A percentile compares a stretch with the other conserved stretches of the same genome.
Conservation (phyloP, 2,888 invertebrate species). For the Deroplatys truncata region DNA sequence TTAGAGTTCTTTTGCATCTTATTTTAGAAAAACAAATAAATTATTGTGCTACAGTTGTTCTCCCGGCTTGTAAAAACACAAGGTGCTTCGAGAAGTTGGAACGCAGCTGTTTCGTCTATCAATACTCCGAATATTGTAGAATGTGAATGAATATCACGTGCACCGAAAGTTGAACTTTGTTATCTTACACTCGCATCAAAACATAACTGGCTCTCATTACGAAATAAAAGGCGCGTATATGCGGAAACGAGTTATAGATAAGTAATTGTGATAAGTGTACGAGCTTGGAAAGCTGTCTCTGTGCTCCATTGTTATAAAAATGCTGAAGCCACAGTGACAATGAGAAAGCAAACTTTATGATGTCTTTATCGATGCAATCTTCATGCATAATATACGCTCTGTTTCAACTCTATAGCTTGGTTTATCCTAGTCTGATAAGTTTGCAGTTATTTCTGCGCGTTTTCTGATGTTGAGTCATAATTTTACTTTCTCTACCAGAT, state of each 20-base stretch:
- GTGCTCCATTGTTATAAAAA: too few species aligned
- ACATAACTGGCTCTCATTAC: neutral
- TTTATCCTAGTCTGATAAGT: too few species aligned
- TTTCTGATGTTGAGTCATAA: too few species aligned
- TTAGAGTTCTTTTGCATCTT: too few species aligned
- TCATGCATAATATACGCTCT: neutral
- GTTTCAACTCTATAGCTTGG: too few species aligned
- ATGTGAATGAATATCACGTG: neutral
- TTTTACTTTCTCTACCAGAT: too few species aligned
- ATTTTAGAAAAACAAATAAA: too few species aligned
- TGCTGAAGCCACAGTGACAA: neutral
- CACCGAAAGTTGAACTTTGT: neutral
- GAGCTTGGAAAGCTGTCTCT: neutral
- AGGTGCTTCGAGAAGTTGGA: neutral
- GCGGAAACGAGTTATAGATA: neutral
- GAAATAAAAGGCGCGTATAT: neutral
- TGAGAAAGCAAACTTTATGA: neutral
- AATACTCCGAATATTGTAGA: neutral
- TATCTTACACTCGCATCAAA: neutral
- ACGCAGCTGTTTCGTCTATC: neutral
- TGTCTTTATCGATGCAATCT: neutral
- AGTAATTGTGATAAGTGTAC: neutral
- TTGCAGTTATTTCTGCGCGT: too few species aligned
- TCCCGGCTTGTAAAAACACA: neutral
- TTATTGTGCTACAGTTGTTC: too few species aligned